Percentiles rank a stretch among this genome's conserved stretches.
These are phyloP conservation scores for Euclidia mi DNA, from an alignment of 2,888 invertebrate species.

Conservation along the genomic window DNA sequence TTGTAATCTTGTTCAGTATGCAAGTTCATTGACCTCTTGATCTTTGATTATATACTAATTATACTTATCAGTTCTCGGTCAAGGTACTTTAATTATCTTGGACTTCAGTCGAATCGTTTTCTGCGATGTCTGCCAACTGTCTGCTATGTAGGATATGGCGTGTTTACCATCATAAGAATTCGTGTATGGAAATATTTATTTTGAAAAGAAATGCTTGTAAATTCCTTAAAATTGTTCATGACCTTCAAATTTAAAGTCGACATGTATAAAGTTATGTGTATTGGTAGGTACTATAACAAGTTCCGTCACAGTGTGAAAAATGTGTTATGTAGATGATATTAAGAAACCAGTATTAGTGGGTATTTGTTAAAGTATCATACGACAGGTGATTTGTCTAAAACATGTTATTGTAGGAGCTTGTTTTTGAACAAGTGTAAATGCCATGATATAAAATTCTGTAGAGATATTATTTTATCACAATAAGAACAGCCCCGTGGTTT, in stretches of 20 bases:
- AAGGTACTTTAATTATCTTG: too few relatives aligned
- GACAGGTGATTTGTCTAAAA: neutral
- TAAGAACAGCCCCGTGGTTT: too few relatives aligned
- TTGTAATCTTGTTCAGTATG: too few relatives aligned
- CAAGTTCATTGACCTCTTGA: too few relatives aligned
- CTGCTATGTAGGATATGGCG: too few relatives aligned
- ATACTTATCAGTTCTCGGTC: too few relatives aligned
- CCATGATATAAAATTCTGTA: neutral
- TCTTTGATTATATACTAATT: too few relatives aligned
- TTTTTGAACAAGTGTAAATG: neutral
- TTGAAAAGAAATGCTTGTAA: too few relatives aligned
- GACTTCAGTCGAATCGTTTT: too few relatives aligned
- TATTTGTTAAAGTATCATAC: conserved; percentile 1
- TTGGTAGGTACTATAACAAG: neutral
- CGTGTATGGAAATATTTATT: too few relatives aligned
- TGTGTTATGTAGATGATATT: conserved; percentile 1
- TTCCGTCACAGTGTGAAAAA: neutral
- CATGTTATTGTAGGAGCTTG: neutral
- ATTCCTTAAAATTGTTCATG: neutral
- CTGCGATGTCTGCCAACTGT: too few relatives aligned
- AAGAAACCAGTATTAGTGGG: neutral
- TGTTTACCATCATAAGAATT: too few relatives aligned
- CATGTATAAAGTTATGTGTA: neutral
- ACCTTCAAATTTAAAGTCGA: neutral
- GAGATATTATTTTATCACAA: neutral